Evolutionary conservation across 2,888 invertebrate species (phyloP).

Genomic region (Cremastinae sp.): DNA sequence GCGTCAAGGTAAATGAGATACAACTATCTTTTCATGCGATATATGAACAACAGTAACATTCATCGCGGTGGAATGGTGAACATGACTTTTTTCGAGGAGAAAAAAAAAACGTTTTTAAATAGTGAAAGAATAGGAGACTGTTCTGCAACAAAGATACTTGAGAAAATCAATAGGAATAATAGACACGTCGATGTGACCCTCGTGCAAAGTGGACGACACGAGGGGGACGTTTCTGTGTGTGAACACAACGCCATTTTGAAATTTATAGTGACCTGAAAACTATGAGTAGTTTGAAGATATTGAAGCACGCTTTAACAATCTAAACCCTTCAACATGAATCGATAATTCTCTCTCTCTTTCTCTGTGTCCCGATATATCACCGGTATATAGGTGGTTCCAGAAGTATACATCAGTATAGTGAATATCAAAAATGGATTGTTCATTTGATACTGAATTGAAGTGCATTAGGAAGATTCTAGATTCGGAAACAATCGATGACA

Average conservation of each 20-base stretch:
- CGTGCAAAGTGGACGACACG: too few species aligned
- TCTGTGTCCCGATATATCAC: too few species aligned
- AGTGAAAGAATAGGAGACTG: background rate
- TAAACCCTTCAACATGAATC: conserved; percentile 42
- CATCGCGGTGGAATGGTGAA: background rate
- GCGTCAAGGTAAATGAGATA: conserved; percentile 79
- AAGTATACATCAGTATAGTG: too few species aligned
- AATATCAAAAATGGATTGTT: too few species aligned
- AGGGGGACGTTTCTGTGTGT: background rate
- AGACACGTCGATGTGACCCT: background rate
- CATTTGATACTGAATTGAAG: too few species aligned
- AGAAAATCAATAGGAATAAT: conserved; percentile 15
- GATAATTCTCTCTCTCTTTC: conserved; percentile 43
- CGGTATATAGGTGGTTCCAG: too few species aligned
- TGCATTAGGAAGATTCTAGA: too few species aligned
- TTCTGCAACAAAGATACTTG: conserved; percentile 57
- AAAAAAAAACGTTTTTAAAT: background rate
- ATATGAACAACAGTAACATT: background rate
- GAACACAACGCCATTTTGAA: conserved; percentile 25
- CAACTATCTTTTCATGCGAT: background rate
- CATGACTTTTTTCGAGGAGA: background rate
- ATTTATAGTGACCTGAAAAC: conserved; percentile 21
- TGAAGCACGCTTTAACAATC: conserved; percentile 57
- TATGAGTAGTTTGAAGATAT: conserved; percentile 16
- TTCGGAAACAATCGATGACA: too few species aligned